phyloP scores from a whole-genome alignment of 2,113 vertebrate species.

The Ginglymostoma cirratum region DNA sequence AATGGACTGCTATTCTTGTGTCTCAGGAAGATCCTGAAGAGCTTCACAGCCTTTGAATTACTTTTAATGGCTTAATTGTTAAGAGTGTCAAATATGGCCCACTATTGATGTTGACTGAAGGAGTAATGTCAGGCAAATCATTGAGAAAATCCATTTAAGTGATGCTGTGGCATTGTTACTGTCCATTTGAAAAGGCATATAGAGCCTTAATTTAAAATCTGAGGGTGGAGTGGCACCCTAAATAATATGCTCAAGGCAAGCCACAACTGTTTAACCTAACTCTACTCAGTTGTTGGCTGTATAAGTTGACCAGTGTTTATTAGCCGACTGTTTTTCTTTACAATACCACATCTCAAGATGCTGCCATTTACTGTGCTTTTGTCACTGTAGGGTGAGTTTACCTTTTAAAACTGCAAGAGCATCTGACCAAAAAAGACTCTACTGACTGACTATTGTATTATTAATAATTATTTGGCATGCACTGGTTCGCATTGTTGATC shows the following conservation, averaged over 20 bases:
- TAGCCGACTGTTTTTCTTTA: not conserved
- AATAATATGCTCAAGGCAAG: not conserved
- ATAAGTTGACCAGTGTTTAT: not conserved
- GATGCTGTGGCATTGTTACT: not conserved
- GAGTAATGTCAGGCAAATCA: not conserved
- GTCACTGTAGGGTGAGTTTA: not conserved
- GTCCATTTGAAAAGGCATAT: not conserved
- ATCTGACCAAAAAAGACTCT: not conserved
- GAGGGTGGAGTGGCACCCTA: not conserved
- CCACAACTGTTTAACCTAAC: not conserved
- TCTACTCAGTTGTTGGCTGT: no score
- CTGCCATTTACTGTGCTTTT: not conserved
- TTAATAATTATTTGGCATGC: not conserved
- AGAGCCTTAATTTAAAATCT: not conserved
- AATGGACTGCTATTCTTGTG: not conserved
- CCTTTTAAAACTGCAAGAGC: not conserved
- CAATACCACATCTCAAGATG: not conserved
- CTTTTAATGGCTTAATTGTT: not conserved
- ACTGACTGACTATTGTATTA: not conserved
- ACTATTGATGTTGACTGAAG: not conserved
- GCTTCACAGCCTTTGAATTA: not conserved
- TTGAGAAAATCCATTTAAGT: not conserved
- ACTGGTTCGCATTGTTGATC: not conserved
- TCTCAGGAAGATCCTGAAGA: not conserved
- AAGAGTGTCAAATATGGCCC: not conserved